These are phyloP conservation scores for Caiman crocodilus DNA, from an alignment of 2,797 vertebrate genomes.

Conservation along the genomic window DNA sequence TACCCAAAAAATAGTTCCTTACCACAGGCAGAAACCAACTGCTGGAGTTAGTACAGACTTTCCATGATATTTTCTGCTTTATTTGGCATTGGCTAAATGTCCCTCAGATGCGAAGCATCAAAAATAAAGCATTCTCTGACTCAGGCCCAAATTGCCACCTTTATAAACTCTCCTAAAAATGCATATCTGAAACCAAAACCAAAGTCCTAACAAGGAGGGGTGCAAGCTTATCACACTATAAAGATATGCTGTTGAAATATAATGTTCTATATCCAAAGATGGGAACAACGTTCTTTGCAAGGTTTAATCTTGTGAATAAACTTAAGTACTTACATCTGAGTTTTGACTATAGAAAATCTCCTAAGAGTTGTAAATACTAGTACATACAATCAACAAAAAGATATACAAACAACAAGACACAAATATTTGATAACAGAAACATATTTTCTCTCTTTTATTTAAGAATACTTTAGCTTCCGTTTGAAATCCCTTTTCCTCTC, in stretches of 20 bases:
- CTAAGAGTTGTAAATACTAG: background rate
- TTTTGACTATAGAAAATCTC: background rate
- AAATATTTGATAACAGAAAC: background rate
- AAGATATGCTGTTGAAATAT: background rate
- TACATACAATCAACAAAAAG: background rate
- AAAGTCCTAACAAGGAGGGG: too few relatives aligned
- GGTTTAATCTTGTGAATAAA: background rate
- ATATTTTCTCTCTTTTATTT: background rate
- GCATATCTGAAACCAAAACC: background rate
- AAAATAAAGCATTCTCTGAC: background rate
- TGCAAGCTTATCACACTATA: background rate
- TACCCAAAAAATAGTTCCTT: fast-evolving
- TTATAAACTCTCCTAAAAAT: background rate
- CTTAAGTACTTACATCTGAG: background rate
- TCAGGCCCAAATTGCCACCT: background rate
- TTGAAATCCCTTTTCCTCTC: background rate
- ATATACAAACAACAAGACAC: background rate
- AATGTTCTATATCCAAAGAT: background rate
- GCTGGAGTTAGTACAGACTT: fast-evolving
- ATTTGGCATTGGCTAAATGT: background rate
- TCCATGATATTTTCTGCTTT: too few relatives aligned
- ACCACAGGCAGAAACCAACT: background rate
- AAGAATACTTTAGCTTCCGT: constrained; percentile 12
- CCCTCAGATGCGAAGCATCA: background rate
- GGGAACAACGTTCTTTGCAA: background rate